A percentile compares a stretch with the other conserved stretches of the same genome.
Evolutionary conservation across 2,113 vertebrate genomes (phyloP).

Genomic region (Lates calcarifer): DNA sequence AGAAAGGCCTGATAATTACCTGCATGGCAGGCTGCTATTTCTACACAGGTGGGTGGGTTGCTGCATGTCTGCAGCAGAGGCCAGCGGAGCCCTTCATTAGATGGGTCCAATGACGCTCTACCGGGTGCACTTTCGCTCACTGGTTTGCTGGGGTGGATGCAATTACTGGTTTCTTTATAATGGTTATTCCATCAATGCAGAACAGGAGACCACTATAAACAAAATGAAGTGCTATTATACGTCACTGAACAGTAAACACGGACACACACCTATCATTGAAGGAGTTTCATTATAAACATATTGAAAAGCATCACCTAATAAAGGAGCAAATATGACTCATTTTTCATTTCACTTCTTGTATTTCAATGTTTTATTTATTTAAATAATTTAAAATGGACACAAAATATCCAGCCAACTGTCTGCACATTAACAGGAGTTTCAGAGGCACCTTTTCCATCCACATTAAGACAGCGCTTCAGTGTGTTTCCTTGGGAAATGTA

Average conservation of each 20-base stretch:
- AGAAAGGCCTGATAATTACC: constrained; percentile 77
- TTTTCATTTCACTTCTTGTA: constrained; percentile 59
- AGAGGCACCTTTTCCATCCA: constrained; percentile 71
- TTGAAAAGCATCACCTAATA: not conserved
- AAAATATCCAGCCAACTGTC: constrained; percentile 77
- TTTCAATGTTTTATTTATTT: constrained; percentile 84
- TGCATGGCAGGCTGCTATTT: constrained; percentile 81
- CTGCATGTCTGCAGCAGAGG: constrained; percentile 66
- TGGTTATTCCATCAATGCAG: constrained; percentile 60
- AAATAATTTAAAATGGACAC: constrained; percentile 87
- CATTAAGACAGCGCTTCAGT: constrained; percentile 67
- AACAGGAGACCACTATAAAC: constrained; percentile 60
- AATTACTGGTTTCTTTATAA: constrained; percentile 69
- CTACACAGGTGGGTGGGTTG: constrained; percentile 81
- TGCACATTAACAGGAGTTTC: constrained; percentile 71
- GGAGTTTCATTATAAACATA: not conserved
- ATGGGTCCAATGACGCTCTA: constrained; percentile 52
- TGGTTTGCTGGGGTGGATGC: constrained; percentile 69
- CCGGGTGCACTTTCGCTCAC: constrained; percentile 63
- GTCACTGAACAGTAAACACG: constrained; percentile 3
- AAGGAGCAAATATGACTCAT: constrained; percentile 29
- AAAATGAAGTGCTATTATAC: constrained; percentile 45
- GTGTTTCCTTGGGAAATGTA: constrained; percentile 81
- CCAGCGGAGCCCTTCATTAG: constrained; percentile 69
- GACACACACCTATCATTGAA: not conserved